Base-by-base conservation (phyloP, 2,797 vertebrate species). In the Podarcis lilfordi region DNA sequence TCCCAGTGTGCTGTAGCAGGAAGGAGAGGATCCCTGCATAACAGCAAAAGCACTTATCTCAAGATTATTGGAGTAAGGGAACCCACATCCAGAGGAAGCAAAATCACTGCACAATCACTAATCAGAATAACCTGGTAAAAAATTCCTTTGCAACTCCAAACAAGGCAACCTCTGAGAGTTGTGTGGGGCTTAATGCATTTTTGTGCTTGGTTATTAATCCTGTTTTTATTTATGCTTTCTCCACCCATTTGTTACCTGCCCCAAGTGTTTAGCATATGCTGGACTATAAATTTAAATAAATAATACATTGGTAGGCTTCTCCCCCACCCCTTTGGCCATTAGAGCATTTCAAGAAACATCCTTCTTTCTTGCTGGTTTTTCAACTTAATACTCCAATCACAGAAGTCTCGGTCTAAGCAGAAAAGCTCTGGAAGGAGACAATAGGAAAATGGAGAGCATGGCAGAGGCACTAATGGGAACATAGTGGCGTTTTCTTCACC, bases 351-450 rank as follows among this genome's bases (percentile, higher is more conserved):
- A 80, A 87, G 90, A 7, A 11, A 23, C 29, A 37, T 55, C 83
- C 0, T 55, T 55, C 50, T 0, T 87, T 91, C 90, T 82, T 66
- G 61, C 77, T 84, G 55, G 1, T 93, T 89, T 55, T n/a, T 92
- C 29, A 1, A 15, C 1, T 80, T 37, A 1, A 4, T 79, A 40
- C 85, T 92, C 86, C 81, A 77, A 45, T 80, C 83, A 75, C 3
- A 75, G 80, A 76, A 92, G 86, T 87, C 91, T 77, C 69, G 19
- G 84, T 1, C 40, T n/a, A 29, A 74, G 66, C 7, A 43, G n/a
- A 69, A 50, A 81, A 76, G 76, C 45, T 83, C 87, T 35, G n/a
- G 72, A 88, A 90, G 50, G 82, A 87, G 89, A 83, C 10, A 50
- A 80, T 91, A 86, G 15, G 8, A 85, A 85, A 81, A 27, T 13